Evolutionary conservation across 2,888 invertebrate species (phyloP), one percentile per base, ranked within the genome.

Genomic region (Laothoe populi): DNA sequence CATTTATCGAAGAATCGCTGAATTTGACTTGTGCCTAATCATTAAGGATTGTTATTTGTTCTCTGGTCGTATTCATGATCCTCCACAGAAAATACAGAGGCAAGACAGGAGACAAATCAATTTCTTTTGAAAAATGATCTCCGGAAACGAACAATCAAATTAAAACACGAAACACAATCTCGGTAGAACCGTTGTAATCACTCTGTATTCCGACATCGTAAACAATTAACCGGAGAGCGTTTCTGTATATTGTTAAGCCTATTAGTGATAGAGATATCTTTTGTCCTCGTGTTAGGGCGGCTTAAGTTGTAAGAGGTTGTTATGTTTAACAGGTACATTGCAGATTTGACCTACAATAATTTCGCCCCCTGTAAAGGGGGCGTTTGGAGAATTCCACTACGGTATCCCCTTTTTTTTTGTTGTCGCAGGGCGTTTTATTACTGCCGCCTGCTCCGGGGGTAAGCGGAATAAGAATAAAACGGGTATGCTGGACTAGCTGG

Each of bases 141-240:
- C 19, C 8, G 59, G 26, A 42, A 31, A 11, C 45, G 42, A 31
- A 45, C 59, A 45, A 40, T 60, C 60, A 49, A 49, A 49, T 40
- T 60, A 53, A 24, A 53, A 60, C 19, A 53, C 49, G 42, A 53
- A 45, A 60, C 21, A 44, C 59, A 26, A 21, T 19, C 23, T 35
- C 35, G 46, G 19, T n/a, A 48, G 19, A 58, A 48, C 58, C 57
- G 60, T 68, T 70, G 65, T 76, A 78, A 80, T 77, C 73, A 70
- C 71, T 65, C 65, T 66, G 72, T 73, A 74, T 74, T 75, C 73
- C 67, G 75, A 75, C 73, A 79, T 78, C 74, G 70, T 69, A 76
- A 79, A 80, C 84, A 86, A 86, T 86, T 84, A 86, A 80, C 77
- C 74, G 72, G 76, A 86, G 86, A 86, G 86, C 82, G 77, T 77